Base-by-base conservation (phyloP, 2,888 invertebrate genomes). In the Polymixis lichenea region DNA sequence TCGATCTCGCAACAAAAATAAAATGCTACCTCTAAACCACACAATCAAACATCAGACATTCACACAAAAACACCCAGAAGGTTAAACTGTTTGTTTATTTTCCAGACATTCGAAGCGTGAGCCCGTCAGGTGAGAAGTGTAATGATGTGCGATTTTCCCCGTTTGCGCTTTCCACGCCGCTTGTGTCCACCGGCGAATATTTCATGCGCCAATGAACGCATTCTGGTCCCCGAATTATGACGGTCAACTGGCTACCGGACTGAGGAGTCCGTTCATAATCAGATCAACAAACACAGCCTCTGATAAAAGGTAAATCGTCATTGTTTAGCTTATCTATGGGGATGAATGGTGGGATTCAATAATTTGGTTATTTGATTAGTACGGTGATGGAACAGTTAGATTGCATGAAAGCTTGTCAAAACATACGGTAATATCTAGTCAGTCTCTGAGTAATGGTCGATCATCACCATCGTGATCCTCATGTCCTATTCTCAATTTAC, bases 161-260 rank as follows among this genome's bases (percentile, higher is more conserved):
- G 89, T 94, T 95, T 94, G 93, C 93, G 90, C 94, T 93, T 93
- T 94, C 89, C 86, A 85, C 89, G 72, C 65, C 89, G 90, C 89
- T 79, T 91, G 89, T 89, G 91, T 88, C 87, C 86, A 89, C 90
- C 78, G 85, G 89, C 87, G 91, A 95, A 96, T 96, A 96, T 96
- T 96, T 96, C 95, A 96, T 95, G 96, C 96, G 91, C 93, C 96
- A 93, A 88, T 95, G 96, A 89, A 82, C 83, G 67, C 94, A 89
- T 94, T 93, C 93, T 91, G 93, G 91, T 89, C 92, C 92, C 94
- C 91, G 92, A 95, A 96, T 97, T 96, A 97, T 96, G 91, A 95
- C 96, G 96, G 97, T 96, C 96, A 97, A 95, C 94, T 96, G 96
- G 90, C 92, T 94, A 95, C 93, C 92, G 91, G 89, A 72, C 89